Conservation (phyloP, 2,113 vertebrate genomes). For the Anseranas semipalmata region DNA sequence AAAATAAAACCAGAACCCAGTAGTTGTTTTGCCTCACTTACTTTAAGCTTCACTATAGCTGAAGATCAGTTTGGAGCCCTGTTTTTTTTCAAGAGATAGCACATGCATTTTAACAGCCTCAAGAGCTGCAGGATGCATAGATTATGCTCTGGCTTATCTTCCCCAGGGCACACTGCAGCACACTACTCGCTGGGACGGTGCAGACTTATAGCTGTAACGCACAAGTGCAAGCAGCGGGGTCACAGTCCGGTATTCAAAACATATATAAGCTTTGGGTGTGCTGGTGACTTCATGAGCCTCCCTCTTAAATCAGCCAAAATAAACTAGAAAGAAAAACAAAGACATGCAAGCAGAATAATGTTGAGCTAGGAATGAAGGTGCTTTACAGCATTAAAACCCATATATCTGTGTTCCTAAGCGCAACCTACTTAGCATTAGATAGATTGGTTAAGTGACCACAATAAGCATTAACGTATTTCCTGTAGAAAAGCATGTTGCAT, state of each 20-base stretch:
- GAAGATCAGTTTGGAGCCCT: not conserved
- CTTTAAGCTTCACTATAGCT: not conserved
- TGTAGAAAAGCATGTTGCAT: not conserved
- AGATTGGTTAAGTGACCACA: not conserved
- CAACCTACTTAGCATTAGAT: not conserved
- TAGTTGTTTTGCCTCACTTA: not conserved
- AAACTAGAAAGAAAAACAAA: constrained; percentile 18
- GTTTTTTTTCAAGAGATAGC: not conserved
- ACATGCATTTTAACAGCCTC: not conserved
- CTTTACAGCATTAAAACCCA: not conserved
- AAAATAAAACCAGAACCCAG: not conserved
- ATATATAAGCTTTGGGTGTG: not conserved
- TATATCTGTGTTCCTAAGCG: not conserved
- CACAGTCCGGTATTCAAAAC: not conserved
- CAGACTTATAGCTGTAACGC: not conserved
- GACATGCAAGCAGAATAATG: not conserved
- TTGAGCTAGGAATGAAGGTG: not conserved
- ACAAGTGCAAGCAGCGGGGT: not conserved
- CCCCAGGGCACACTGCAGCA: not conserved
- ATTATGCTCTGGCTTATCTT: constrained; percentile 33
- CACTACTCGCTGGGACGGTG: not conserved
- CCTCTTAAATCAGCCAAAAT: constrained; percentile 5
- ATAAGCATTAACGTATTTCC: not conserved
- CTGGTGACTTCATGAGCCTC: constrained; percentile 22
- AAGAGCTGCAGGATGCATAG: not conserved